phyloP scores from a whole-genome alignment of 2,113 vertebrate species.

The Apaloderma vittatum region DNA sequence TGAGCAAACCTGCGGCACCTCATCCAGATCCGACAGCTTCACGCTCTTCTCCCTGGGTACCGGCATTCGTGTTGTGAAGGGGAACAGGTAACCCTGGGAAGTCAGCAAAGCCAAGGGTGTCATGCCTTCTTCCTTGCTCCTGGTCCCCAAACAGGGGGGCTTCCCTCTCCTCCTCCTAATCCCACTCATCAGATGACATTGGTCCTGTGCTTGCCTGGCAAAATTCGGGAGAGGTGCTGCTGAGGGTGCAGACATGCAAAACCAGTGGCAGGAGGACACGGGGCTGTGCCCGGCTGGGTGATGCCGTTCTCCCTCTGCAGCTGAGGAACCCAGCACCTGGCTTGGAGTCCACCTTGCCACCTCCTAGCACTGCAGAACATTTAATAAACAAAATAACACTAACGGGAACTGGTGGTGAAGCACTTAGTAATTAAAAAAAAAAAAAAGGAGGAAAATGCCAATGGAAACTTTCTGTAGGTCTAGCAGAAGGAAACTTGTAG shows the following conservation, averaged over 20 bases:
- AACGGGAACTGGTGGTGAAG: background rate
- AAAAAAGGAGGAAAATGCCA: background rate
- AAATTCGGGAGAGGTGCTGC: background rate
- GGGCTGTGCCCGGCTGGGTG: background rate
- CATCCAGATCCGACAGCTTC: background rate
- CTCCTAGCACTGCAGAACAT: background rate
- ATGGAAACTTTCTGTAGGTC: background rate
- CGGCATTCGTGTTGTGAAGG: background rate
- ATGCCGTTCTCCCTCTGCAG: background rate
- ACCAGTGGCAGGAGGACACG: rapidly evolving
- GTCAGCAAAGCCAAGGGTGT: background rate
- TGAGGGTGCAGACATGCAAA: background rate
- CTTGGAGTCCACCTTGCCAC: background rate
- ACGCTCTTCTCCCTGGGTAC: rapidly evolving
- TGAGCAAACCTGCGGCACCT: background rate
- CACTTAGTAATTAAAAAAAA: background rate
- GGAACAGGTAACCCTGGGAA: background rate
- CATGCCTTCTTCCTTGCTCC: background rate
- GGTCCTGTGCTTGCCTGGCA: rapidly evolving
- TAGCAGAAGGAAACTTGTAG: background rate
- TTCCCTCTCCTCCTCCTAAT: background rate
- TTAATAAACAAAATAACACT: background rate
- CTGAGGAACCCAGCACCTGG: background rate
- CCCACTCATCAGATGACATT: background rate
- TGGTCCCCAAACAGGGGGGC: background rate